Evolutionary conservation across 2,797 vertebrate genomes (phyloP).

Genomic region (Clarias laeviceps): DNA sequence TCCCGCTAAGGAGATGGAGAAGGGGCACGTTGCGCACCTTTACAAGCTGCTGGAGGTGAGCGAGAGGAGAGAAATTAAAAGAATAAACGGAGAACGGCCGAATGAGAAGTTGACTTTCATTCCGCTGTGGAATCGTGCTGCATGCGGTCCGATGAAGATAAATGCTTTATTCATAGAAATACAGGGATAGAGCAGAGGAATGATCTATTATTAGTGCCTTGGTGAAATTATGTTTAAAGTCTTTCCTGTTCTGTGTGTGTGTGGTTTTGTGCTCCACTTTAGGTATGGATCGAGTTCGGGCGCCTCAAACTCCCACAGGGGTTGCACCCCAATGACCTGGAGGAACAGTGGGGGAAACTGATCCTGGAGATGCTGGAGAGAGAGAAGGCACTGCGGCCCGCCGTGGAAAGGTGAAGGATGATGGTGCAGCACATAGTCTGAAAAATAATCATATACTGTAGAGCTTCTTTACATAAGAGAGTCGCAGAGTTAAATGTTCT

Average conservation of each 20-base stretch:
- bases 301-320: slow-evolving; percentile 92
- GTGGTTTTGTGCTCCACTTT: slow-evolving; percentile 30
- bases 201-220: not conserved
- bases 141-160: slow-evolving; percentile 38
- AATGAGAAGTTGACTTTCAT: slow-evolving; percentile 43
- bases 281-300: slow-evolving; percentile 98
- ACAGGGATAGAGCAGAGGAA: not conserved
- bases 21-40: slow-evolving; percentile 85
- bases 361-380: slow-evolving; percentile 97
- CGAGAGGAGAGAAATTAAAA: not conserved
- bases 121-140: slow-evolving; percentile 41
- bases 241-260: not conserved
- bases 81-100: not conserved
- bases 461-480: not conserved
- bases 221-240: not conserved
- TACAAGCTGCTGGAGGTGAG: slow-evolving; percentile 91
- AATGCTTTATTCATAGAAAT: slow-evolving; percentile 10
- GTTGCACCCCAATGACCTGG: slow-evolving; percentile 92
- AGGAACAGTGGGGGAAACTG: slow-evolving; percentile 97
- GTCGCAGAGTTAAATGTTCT: not conserved
- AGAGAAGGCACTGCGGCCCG: slow-evolving; percentile 91
- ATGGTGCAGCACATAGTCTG: not conserved
- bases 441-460: not conserved
- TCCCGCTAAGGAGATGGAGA: slow-evolving; percentile 87
- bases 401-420: slow-evolving; percentile 86